Percentiles rank a stretch among this genome's conserved stretches.
Evolutionary conservation across 2,797 vertebrate species (phyloP).

Genomic region (Anguilla megastoma): DNA sequence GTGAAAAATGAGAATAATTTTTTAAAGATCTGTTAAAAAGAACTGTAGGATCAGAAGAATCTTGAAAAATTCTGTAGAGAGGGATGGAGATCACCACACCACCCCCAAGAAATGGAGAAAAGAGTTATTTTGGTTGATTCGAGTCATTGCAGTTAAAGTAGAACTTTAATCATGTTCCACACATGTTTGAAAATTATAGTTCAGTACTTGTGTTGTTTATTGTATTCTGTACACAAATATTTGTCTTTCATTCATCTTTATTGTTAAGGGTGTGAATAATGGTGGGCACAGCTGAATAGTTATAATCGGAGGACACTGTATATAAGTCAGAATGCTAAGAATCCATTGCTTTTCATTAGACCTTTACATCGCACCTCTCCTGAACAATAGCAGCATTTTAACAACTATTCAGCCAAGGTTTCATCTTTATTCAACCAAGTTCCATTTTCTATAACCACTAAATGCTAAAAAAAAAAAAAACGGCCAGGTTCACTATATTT

Average conservation of each 20-base stretch:
- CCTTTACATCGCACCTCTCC: neutral
- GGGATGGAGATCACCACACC: no score
- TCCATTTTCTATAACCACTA: neutral
- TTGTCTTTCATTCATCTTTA: neutral
- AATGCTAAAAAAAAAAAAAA: conserved; percentile 21
- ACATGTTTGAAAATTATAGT: no score
- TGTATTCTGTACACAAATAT: neutral
- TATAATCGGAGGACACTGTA: neutral
- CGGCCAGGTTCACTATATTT: neutral
- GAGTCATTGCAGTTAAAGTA: neutral
- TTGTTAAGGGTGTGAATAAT: neutral
- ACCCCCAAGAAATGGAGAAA: neutral
- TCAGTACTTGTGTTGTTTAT: neutral
- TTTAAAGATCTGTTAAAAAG: no score
- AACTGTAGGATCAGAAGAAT: no score
- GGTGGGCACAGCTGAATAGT: neutral
- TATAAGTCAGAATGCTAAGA: conserved; percentile 7
- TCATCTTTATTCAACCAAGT: neutral
- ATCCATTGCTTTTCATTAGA: conserved; percentile 6
- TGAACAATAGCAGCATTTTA: neutral
- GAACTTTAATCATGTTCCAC: no score
- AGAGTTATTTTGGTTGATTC: neutral
- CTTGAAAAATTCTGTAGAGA: no score
- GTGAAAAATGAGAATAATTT: no score
- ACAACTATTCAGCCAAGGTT: neutral